Percentiles rank a stretch among this genome's conserved stretches.
Conservation (phyloP, 2,797 vertebrate genomes). For the Microctenopoma lineatum region DNA sequence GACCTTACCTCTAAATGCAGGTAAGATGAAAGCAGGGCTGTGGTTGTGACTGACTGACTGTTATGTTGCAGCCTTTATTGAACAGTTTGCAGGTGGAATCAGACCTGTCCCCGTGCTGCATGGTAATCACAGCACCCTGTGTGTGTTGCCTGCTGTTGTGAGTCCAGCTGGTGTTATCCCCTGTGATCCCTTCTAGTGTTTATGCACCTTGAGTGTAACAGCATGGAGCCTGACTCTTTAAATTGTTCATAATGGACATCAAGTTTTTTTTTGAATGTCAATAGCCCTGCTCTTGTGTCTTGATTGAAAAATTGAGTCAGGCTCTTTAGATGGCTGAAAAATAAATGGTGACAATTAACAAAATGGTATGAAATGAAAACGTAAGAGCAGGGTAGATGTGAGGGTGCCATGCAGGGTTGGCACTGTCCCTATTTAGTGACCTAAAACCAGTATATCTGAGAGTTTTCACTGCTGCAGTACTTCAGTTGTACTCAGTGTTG, state of each 20-base stretch:
- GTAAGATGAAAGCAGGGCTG: slow-evolving; percentile 29
- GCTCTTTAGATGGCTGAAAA: slow-evolving; percentile 4
- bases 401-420: slow-evolving; percentile 13
- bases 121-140: slow-evolving; percentile 56
- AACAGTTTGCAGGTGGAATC: slow-evolving; percentile 22
- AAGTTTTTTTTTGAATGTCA: slow-evolving; percentile 3
- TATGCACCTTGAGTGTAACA: slow-evolving; percentile 44
- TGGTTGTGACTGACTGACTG: slow-evolving; percentile 11
- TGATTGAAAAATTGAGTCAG: slow-evolving; percentile 2
- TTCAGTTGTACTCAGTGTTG: slow-evolving; percentile 51
- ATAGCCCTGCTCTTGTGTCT: not conserved
- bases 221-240: slow-evolving; percentile 47
- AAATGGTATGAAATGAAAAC: slow-evolving; percentile 2
- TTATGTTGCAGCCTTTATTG: slow-evolving; percentile 30
- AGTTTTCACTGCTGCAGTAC: slow-evolving; percentile 49
- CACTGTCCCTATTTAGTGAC: slow-evolving; percentile 58
- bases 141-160: slow-evolving; percentile 45
- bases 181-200: slow-evolving; percentile 39
- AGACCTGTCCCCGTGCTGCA: slow-evolving; percentile 52
- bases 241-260: slow-evolving; percentile 4
- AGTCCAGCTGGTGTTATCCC: slow-evolving; percentile 33
- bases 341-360: not conserved
- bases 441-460: slow-evolving; percentile 59
- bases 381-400: not conserved
- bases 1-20: slow-evolving; percentile 2